Conservation (phyloP, 1,140 invertebrate species). For the Copidosoma floridanum region DNA sequence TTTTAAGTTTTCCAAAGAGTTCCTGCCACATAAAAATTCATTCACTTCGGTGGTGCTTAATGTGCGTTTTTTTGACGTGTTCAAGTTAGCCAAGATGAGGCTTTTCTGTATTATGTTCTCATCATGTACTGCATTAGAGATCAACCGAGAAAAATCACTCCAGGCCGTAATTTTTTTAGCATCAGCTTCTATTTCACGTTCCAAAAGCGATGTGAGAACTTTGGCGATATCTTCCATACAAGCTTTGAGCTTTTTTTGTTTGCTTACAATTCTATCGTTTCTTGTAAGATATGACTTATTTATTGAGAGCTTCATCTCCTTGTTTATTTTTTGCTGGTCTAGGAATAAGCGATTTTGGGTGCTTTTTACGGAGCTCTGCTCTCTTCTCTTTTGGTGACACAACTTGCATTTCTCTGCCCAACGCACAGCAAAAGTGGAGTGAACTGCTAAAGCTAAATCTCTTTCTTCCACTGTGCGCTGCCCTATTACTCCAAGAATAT, state of each 20-base stretch:
- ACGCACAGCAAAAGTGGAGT: slow-evolving; percentile 18
- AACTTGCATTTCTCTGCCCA: slow-evolving; percentile 27
- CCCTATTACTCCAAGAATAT: slow-evolving; percentile 10
- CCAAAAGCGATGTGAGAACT: background rate
- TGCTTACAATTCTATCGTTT: background rate
- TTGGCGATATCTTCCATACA: background rate
- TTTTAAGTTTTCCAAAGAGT: slow-evolving; percentile 16
- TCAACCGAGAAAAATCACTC: slow-evolving; percentile 14
- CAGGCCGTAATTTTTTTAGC: background rate
- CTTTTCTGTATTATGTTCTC: slow-evolving; percentile 11
- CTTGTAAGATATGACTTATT: background rate
- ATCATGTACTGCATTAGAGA: slow-evolving; percentile 22
- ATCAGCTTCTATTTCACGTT: background rate
- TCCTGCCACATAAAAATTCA: slow-evolving; percentile 13
- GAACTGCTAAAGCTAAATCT: slow-evolving; percentile 6
- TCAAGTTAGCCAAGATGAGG: slow-evolving; percentile 11
- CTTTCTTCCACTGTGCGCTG: slow-evolving; percentile 14
- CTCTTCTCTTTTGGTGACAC: slow-evolving; percentile 25
- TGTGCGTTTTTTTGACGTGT: slow-evolving; percentile 6
- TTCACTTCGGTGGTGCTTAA: background rate
- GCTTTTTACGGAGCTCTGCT: slow-evolving; percentile 13
- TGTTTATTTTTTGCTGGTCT: background rate
- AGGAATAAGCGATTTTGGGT: background rate
- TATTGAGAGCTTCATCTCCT: background rate
- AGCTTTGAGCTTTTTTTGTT: background rate